Base-by-base conservation (phyloP, 2,113 vertebrate genomes). In the Microtus ochrogaster region DNA sequence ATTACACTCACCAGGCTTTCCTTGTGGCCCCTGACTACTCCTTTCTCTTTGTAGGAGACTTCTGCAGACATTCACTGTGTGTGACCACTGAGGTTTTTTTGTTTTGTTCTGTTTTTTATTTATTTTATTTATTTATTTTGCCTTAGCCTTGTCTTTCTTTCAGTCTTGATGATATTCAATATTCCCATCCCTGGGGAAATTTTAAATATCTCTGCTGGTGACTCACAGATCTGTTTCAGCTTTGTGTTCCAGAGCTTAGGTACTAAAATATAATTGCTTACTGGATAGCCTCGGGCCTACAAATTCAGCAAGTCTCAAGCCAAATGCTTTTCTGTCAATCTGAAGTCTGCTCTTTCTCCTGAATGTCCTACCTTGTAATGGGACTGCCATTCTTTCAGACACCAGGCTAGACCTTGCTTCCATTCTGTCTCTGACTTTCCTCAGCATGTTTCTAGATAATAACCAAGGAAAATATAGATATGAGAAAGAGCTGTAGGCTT, bases 141-240 rank as follows among this genome's bases (percentile, higher is more conserved):
- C 41, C 41, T 66, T 66, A 70, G 39, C 16, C 72, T 70, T 78
- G 70, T 85, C 28, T 77, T 78, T 76, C 70, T 90, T 63, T 76
- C 21, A 33, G 12, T 85, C 58, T 72, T 95, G 79, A 65, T 81
- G 58, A 84, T 94, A 44, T 93, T 95, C 89, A 92, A 68, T 63
- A 92, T 94, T 92, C 68, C 85, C 76, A 90, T 93, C 85, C 92
- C 81, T 85, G 44, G 52, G 85, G n/a, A 92, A 95, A 16, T 78
- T 76, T 91, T 58, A 94, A 90, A 66, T 41, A 72, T 85, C 76
- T 95, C 77, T 88, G 41, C 19, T 91, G 39, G 81, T 89, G 52
- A 95, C 44, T 95, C 52, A 94, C 63, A 96, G 87, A 83, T 93
- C 22, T 41, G 81, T 81, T 97, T 96, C 77, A 82, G 66, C 44